A percentile compares a stretch with the other conserved stretches of the same genome.
Evolutionary conservation across 2,113 vertebrate species (phyloP).

Genomic region (Ceratotherium simum): DNA sequence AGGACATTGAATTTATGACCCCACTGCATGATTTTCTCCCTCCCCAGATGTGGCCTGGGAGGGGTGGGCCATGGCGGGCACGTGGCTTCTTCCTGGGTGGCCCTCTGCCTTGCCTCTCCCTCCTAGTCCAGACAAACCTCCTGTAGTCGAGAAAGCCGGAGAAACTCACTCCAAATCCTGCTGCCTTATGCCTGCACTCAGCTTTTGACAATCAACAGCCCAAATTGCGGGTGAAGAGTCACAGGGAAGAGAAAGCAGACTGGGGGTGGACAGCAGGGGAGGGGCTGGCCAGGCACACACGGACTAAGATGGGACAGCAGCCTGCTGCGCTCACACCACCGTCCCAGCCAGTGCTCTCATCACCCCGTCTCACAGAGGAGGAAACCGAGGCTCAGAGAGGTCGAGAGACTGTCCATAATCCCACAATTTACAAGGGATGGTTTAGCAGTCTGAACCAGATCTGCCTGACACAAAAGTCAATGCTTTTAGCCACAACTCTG

Average conservation of each 20-base stretch:
- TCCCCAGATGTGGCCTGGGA: neutral
- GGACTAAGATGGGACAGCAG: accelerated
- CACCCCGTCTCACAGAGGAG: neutral
- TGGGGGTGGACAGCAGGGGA: neutral
- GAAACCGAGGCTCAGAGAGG: neutral
- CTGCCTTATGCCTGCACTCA: neutral
- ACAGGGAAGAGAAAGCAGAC: accelerated
- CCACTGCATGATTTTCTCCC: neutral
- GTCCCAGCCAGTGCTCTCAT: neutral
- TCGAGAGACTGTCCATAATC: neutral
- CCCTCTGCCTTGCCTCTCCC: neutral
- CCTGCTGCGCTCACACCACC: no score
- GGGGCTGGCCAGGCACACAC: neutral
- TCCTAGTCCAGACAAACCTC: neutral
- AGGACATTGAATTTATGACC: neutral
- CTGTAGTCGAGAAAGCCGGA: neutral
- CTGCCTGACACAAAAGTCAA: neutral
- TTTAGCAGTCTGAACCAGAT: neutral
- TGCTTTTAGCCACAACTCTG: neutral
- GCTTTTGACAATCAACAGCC: neutral
- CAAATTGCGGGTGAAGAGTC: neutral
- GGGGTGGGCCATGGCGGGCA: no score
- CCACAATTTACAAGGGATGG: no score
- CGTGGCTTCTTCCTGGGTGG: neutral
- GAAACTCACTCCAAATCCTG: neutral